These are phyloP conservation scores for Dicaeum eximium DNA, from an alignment of 2,113 vertebrate genomes.

Conservation along the genomic window DNA sequence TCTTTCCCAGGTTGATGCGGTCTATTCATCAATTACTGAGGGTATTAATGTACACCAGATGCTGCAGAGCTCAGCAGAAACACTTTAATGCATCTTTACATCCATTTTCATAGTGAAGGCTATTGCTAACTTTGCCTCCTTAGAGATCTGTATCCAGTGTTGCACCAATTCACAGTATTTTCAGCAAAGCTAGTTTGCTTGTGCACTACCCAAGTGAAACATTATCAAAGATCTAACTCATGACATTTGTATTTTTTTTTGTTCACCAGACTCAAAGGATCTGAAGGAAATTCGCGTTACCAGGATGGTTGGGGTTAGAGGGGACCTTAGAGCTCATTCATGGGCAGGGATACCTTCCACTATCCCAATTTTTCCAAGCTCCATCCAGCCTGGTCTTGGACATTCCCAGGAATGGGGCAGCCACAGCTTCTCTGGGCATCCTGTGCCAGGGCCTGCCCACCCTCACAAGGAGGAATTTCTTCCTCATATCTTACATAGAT, in stretches of 20 bases:
- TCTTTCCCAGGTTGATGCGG: neutral
- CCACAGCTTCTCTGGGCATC: too few relatives aligned
- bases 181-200: neutral
- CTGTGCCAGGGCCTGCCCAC: too few relatives aligned
- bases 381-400: neutral
- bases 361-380: neutral
- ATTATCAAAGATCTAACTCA: fast-evolving
- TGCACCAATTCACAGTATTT: neutral
- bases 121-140: neutral
- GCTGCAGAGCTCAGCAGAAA: neutral
- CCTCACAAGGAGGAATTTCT: neutral
- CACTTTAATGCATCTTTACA: neutral
- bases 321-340: neutral
- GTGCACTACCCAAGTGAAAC: fast-evolving
- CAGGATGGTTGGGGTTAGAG: neutral
- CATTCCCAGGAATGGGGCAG: neutral
- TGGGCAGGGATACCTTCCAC: too few relatives aligned
- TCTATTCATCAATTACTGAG: neutral
- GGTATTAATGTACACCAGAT: neutral
- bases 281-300: neutral
- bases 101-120: neutral
- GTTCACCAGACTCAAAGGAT: neutral
- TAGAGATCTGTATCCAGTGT: neutral
- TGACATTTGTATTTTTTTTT: fast-evolving
- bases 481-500: too few relatives aligned